These are phyloP conservation scores for Leptothorax acervorum DNA, from an alignment of 2,888 invertebrate genomes.

Conservation along the genomic window DNA sequence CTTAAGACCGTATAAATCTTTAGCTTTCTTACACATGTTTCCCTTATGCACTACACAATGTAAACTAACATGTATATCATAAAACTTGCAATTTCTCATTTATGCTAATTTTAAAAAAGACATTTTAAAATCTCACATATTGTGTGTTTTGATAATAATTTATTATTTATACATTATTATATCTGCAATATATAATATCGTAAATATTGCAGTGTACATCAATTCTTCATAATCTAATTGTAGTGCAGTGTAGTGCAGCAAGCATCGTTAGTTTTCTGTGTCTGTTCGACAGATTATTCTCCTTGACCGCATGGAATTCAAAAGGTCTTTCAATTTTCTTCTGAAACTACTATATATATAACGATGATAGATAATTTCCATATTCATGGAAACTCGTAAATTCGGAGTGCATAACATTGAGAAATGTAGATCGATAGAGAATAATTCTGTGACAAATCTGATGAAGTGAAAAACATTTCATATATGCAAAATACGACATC, in stretches of 20 bases:
- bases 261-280: background rate
- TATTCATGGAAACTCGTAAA: slow-evolving; percentile 20
- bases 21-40: background rate
- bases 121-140: background rate
- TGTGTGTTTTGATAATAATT: background rate
- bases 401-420: slow-evolving; percentile 4
- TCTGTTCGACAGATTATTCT: slow-evolving; percentile 1
- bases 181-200: background rate
- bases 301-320: slow-evolving; percentile 19
- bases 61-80: background rate
- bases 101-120: background rate
- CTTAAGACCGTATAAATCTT: background rate
- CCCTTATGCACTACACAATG: background rate
- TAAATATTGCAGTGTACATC: background rate
- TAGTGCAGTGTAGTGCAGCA: background rate
- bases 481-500: background rate
- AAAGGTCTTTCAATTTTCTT: slow-evolving; percentile 25
- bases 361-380: slow-evolving; percentile 32
- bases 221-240: background rate
- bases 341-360: background rate
- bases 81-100: too few species aligned
- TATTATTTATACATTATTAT: background rate
- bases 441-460: background rate
- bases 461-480: background rate
- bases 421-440: slow-evolving; percentile 24